These are phyloP conservation scores for Ovis canadensis DNA, from an alignment of 2,113 vertebrate genomes.

Conservation along the genomic window DNA sequence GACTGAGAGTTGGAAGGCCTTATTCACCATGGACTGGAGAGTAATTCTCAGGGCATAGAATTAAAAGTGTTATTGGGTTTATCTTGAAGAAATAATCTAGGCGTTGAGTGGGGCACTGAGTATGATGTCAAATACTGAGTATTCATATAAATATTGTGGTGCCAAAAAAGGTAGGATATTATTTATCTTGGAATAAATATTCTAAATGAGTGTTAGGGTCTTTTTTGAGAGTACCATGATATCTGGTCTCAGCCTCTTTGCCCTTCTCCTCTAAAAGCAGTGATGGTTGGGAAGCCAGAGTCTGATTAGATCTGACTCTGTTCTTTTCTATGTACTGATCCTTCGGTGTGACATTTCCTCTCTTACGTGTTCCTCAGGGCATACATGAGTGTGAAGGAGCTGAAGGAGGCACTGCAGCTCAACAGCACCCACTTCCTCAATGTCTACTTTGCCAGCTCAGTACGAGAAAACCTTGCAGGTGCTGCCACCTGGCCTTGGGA, in stretches of 20 bases:
- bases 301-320: background rate
- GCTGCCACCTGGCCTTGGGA: slow-evolving; percentile 98
- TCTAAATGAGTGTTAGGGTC: background rate
- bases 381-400: slow-evolving; percentile 96
- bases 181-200: background rate
- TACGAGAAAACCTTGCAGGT: slow-evolving; percentile 92
- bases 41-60: background rate
- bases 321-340: no score
- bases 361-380: slow-evolving; percentile 78
- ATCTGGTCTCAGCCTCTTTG: background rate
- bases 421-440: slow-evolving; percentile 92
- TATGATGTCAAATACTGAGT: background rate
- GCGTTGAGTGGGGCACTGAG: background rate
- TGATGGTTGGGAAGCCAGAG: background rate
- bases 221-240: background rate
- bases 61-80: background rate
- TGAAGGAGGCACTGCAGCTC: slow-evolving; percentile 91
- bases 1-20: background rate
- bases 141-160: background rate
- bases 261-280: background rate
- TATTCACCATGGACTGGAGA: background rate
- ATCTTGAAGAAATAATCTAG: background rate
- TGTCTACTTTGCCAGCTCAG: slow-evolving; percentile 94
- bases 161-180: background rate
- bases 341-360: background rate